Conservation (phyloP, 2,888 invertebrate species). For the Itoplectis maculator region DNA sequence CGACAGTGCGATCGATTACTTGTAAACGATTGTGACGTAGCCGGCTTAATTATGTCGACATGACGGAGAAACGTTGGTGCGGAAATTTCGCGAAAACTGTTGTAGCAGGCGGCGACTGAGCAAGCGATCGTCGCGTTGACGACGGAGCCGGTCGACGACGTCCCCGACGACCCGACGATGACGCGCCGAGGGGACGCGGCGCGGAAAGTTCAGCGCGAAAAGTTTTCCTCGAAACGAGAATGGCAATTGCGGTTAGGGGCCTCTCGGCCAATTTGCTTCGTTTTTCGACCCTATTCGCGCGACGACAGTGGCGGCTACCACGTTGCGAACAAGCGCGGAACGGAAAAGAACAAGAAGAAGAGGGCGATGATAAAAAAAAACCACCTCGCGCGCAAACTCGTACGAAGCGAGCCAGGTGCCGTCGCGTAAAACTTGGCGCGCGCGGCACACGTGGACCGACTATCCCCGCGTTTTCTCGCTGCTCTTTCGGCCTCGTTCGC, state of each 20-base stretch:
- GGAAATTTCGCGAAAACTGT: slow-evolving; percentile 1
- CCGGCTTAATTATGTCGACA: too few relatives aligned
- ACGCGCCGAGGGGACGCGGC: slow-evolving; percentile 25
- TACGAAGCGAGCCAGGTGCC: slow-evolving; percentile 55
- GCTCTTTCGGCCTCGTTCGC: slow-evolving; percentile 58
- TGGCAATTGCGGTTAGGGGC: slow-evolving; percentile 58
- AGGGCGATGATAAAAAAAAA: too few relatives aligned
- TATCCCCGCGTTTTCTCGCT: slow-evolving; percentile 50
- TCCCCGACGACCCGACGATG: slow-evolving; percentile 23
- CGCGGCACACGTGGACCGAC: slow-evolving; percentile 23
- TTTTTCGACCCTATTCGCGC: slow-evolving; percentile 35
- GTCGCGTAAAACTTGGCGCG: slow-evolving; percentile 56
- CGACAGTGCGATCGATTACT: too few relatives aligned
- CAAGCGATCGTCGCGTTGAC: neutral
- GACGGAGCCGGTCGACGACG: neutral
- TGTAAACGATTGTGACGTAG: too few relatives aligned
- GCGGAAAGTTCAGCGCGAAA: slow-evolving; percentile 53
- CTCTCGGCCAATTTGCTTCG: slow-evolving; percentile 60
- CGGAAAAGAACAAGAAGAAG: slow-evolving; percentile 13
- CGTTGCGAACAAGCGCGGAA: too few relatives aligned
- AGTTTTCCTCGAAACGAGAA: slow-evolving; percentile 52
- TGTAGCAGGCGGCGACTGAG: neutral
- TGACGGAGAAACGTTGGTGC: too few relatives aligned
- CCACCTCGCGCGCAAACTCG: slow-evolving; percentile 25
- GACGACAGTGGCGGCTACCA: slow-evolving; percentile 25